Base-by-base conservation (phyloP, 2,113 vertebrate species). In the Chloropsis cyanopogon region DNA sequence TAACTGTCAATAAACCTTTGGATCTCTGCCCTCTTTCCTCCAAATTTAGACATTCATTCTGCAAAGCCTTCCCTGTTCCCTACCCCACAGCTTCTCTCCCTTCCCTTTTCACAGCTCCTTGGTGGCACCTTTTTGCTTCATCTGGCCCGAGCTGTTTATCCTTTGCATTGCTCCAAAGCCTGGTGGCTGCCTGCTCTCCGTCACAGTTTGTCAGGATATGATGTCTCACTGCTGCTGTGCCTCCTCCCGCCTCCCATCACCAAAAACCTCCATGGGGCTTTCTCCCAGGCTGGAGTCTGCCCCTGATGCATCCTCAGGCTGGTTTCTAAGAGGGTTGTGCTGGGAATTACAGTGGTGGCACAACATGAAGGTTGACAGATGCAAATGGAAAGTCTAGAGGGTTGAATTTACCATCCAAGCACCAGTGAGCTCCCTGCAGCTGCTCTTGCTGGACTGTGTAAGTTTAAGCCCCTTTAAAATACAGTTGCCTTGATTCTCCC, bases 1-100 rank as follows among this genome's bases (percentile, higher is more conserved):
- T 96, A 92, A 93, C 92, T 94, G 94, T 95, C 93, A 93, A 92
- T 96, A 97, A 94, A 95, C 79, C 64, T 92, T 92, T 93, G 94
- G 90, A 90, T 75, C 64, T 88, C 90, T 95, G 79, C 92, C 88
- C 26, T 94, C 47, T 70, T 93, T 64, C 52, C 65, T 90, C 69
- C 44, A 95, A 82, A 94, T 86, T 65, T 66, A 88, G 69, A 88
- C 37, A 56, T 81, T 42, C 12, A n/a, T 90, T 94, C 35, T 86
- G 64, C 54, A 94, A 94, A 94, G 35, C 41, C 21, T 83, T 44
- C 44, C 82, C 56, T 52, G 4, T 70, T 44, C 20, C 35, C 26
- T 63, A 31, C 22, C 24, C 13, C 21, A 86, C 56, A 70, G 46
- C 8, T 88, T 77, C 29, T 88, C n/a, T 77, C 46, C 12, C 28